These are phyloP conservation scores for Hiodon alosoides DNA, from an alignment of 2,113 vertebrate genomes.

Conservation along the genomic window DNA sequence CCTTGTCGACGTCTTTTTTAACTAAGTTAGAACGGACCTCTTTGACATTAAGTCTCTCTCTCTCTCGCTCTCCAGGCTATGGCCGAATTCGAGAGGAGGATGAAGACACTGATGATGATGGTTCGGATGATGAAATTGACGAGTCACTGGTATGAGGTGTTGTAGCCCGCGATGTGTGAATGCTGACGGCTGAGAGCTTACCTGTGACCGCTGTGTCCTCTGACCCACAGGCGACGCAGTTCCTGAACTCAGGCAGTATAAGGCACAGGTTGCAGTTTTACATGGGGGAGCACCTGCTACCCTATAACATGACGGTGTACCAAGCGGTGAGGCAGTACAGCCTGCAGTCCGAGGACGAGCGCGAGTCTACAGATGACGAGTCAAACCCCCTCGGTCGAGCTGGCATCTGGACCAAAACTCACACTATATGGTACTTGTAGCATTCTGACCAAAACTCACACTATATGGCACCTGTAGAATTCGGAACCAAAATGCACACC, in stretches of 20 bases:
- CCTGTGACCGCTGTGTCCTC: background rate
- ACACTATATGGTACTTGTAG: slow-evolving; percentile 86
- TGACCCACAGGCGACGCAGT: slow-evolving; percentile 81
- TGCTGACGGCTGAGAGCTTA: no score
- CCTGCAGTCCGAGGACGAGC: slow-evolving; percentile 90
- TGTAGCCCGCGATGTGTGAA: background rate
- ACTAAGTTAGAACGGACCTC: no score
- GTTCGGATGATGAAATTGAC: slow-evolving; percentile 97
- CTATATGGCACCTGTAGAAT: no score
- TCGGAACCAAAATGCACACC: no score
- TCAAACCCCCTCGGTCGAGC: slow-evolving; percentile 93
- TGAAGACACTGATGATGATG: slow-evolving; percentile 96
- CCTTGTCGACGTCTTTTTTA: no score
- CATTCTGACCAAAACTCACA: slow-evolving; percentile 79
- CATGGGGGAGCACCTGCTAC: slow-evolving; percentile 92
- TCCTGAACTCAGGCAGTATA: slow-evolving; percentile 97
- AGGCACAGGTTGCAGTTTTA: slow-evolving; percentile 95
- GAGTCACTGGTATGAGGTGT: slow-evolving; percentile 79
- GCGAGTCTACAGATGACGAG: slow-evolving; percentile 95
- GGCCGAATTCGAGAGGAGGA: slow-evolving; percentile 97
- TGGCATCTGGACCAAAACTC: slow-evolving; percentile 98
- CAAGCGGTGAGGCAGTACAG: slow-evolving; percentile 97
- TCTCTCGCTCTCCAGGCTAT: slow-evolving; percentile 67
- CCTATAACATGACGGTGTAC: slow-evolving; percentile 98
- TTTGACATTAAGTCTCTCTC: no score